These are phyloP conservation scores for Rhea pennata DNA, from an alignment of 2,113 vertebrate genomes.

Conservation along the genomic window DNA sequence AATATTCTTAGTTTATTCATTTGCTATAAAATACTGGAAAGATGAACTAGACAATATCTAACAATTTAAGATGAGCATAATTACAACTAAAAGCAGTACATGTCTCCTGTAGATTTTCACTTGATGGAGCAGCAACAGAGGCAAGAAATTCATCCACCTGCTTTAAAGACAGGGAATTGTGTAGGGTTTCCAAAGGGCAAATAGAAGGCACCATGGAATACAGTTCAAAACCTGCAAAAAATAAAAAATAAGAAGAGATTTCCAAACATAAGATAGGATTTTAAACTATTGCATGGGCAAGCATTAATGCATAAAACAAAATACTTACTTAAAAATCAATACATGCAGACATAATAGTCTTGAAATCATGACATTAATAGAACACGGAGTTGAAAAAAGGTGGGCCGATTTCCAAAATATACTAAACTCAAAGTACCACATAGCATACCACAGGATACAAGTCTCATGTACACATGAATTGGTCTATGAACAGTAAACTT, in stretches of 20 bases:
- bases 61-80: neutral
- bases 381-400: conserved; percentile 30
- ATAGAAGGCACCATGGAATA: conserved; percentile 95
- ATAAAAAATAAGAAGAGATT: conserved; percentile 33
- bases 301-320: neutral
- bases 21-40: neutral
- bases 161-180: conserved; percentile 91
- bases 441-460: neutral
- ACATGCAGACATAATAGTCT: conserved; percentile 39
- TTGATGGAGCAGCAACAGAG: conserved; percentile 82
- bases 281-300: neutral
- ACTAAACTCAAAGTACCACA: conserved; percentile 14
- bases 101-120: conserved; percentile 73
- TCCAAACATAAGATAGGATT: conserved; percentile 27
- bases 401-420: neutral
- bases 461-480: neutral
- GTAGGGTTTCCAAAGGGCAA: conserved; percentile 91
- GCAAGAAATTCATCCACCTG: conserved; percentile 92
- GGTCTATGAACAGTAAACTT: neutral
- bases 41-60: neutral
- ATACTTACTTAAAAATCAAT: neutral
- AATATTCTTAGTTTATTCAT: neutral
- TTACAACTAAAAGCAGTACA: conserved; percentile 73
- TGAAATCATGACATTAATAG: conserved; percentile 48
- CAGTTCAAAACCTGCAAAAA: conserved; percentile 85